Percentiles rank a stretch among this genome's conserved stretches.
phyloP scores from a whole-genome alignment of 1,140 invertebrate genomes.

The Penaeus chinensis region DNA sequence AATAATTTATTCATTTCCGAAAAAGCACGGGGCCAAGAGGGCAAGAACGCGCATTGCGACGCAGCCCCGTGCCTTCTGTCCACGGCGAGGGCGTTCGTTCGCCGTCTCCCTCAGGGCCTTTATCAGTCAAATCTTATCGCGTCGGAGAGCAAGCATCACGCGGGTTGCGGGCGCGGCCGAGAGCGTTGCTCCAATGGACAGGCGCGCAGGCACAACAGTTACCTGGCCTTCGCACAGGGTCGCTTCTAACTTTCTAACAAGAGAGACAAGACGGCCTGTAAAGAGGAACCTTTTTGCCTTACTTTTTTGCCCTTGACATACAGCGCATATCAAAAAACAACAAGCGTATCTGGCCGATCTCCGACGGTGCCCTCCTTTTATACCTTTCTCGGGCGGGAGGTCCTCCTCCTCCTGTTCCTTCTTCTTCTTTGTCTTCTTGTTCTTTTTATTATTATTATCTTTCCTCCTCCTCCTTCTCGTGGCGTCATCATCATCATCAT shows the following conservation, averaged over 20 bases:
- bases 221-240: constrained; percentile 51
- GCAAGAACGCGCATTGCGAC: too few relatives aligned
- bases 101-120: too few relatives aligned
- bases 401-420: not conserved
- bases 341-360: not conserved
- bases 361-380: not conserved
- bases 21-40: too few relatives aligned
- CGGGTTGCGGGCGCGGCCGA: not conserved
- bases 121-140: too few relatives aligned
- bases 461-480: too few relatives aligned
- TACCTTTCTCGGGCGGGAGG: not conserved
- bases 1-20: too few relatives aligned
- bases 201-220: constrained; percentile 33
- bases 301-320: constrained; percentile 56
- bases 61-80: too few relatives aligned
- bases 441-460: too few relatives aligned
- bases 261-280: not conserved
- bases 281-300: constrained; percentile 34
- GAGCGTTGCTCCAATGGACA: not conserved
- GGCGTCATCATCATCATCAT: too few relatives aligned
- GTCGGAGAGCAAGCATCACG: too few relatives aligned
- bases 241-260: constrained; percentile 50
- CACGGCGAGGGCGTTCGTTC: too few relatives aligned
- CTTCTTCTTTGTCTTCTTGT: not conserved
- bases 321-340: constrained; percentile 26